phyloP scores from a whole-genome alignment of 2,888 invertebrate species.

The Lobophora halterata region DNA sequence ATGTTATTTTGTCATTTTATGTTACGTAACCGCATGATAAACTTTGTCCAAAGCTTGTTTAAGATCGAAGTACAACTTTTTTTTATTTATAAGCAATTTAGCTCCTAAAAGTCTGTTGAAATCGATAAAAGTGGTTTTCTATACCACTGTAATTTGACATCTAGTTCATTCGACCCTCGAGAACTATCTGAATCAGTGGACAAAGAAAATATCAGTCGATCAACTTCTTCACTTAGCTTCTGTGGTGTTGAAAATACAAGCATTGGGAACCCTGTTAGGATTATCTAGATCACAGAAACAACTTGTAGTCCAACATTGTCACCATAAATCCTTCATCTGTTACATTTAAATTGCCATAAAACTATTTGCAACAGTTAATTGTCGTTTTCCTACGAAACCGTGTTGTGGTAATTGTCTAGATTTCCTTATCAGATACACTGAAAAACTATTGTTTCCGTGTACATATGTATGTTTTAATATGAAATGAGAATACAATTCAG shows the following conservation, averaged over 20 bases:
- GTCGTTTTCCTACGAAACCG: slow-evolving; percentile 18
- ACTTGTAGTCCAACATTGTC: no score
- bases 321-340: slow-evolving; percentile 5
- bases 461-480: slow-evolving; percentile 1
- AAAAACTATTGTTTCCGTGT: slow-evolving; percentile 13
- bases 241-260: no score
- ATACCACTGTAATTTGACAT: no score
- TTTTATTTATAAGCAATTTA: no score
- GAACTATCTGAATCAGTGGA: no score
- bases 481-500: neutral
- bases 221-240: no score
- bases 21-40: slow-evolving; percentile 5
- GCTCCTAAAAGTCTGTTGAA: no score
- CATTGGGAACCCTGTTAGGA: no score
- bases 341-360: slow-evolving; percentile 7
- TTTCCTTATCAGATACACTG: slow-evolving; percentile 21
- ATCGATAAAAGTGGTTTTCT: no score
- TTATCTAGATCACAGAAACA: no score
- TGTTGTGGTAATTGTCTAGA: slow-evolving; percentile 12
- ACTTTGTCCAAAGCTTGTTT: slow-evolving; percentile 6
- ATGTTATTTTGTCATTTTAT: slow-evolving; percentile 2
- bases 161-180: no score
- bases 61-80: neutral
- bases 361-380: slow-evolving; percentile 15
- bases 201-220: no score